phyloP scores from a whole-genome alignment of 2,113 vertebrate genomes.

The Stomatorhinus ivindoensis region DNA sequence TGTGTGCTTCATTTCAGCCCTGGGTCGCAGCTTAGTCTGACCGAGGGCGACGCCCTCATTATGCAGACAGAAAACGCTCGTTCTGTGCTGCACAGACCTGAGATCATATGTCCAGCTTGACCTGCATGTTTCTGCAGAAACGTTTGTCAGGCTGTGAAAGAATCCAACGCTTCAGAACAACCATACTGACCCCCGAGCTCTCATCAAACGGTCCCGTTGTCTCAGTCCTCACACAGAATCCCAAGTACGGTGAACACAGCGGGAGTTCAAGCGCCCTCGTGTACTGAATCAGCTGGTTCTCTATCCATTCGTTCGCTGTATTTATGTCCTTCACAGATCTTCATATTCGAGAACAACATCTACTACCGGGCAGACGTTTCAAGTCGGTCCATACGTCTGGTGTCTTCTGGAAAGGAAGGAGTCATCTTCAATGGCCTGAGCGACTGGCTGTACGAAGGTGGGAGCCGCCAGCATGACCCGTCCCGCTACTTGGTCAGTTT shows the following conservation, averaged over 20 bases:
- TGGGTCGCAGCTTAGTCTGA: background rate
- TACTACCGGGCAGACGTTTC: slow-evolving; percentile 84
- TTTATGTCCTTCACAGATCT: slow-evolving; percentile 65
- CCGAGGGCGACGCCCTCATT: background rate
- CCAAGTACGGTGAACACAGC: background rate
- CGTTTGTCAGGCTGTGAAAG: background rate
- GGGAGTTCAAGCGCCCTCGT: background rate
- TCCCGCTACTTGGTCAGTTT: background rate
- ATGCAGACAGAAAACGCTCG: background rate
- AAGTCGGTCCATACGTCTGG: slow-evolving; percentile 83
- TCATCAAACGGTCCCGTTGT: background rate
- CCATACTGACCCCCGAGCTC: background rate
- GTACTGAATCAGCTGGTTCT: background rate
- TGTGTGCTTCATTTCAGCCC: background rate
- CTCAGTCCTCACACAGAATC: background rate
- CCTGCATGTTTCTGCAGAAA: background rate
- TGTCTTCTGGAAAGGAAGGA: slow-evolving; percentile 84
- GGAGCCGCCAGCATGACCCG: slow-evolving; percentile 20
- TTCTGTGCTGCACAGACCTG: background rate
- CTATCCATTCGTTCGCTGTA: background rate
- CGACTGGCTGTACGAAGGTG: slow-evolving; percentile 98
- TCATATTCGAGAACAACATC: slow-evolving; percentile 98
- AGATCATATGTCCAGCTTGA: background rate
- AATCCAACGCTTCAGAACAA: background rate
- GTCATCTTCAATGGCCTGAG: slow-evolving; percentile 90